phyloP scores from a whole-genome alignment of 2,888 invertebrate genomes.

The Azorinus chamasolen region DNA sequence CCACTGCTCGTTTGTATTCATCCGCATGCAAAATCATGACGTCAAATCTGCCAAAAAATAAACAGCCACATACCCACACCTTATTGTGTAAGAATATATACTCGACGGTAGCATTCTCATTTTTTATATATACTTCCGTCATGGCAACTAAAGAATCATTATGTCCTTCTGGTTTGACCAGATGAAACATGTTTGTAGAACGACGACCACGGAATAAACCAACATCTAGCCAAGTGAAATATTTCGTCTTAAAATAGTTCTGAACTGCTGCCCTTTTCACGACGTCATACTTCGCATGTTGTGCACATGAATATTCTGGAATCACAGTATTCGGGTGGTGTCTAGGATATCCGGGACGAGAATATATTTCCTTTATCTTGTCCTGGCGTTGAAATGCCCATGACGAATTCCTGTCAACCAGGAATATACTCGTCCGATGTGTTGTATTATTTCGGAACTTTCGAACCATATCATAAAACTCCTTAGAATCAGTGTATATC shows the following conservation, averaged over 20 bases:
- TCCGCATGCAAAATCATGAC: conserved; percentile 34
- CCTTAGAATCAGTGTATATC: conserved; percentile 67
- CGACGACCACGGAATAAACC: conserved; percentile 68
- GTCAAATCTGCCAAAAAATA: conserved; percentile 43
- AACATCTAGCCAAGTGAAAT: conserved; percentile 73
- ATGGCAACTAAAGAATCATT: conserved; percentile 43
- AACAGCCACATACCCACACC: conserved; percentile 64
- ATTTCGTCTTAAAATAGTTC: conserved; percentile 59
- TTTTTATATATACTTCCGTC: conserved; percentile 14
- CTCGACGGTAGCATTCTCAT: not conserved
- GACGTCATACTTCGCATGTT: conserved; percentile 72
- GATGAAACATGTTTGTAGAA: conserved; percentile 41
- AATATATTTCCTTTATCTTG: conserved; percentile 56
- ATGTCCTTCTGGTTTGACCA: conserved; percentile 25
- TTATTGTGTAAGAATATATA: conserved; percentile 55
- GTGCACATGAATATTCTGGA: conserved; percentile 70
- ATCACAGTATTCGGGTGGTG: conserved; percentile 72
- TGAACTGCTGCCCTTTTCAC: conserved; percentile 50
- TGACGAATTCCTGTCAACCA: conserved; percentile 50
- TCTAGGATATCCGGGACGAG: conserved; percentile 66
- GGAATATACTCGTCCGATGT: conserved; percentile 53
- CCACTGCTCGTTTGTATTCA: conserved; percentile 45
- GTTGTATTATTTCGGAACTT: conserved; percentile 25
- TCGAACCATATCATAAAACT: conserved; percentile 41
- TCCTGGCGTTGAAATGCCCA: conserved; percentile 65